Conservation (phyloP, 2,113 vertebrate genomes). For the Tetrao urogallus region DNA sequence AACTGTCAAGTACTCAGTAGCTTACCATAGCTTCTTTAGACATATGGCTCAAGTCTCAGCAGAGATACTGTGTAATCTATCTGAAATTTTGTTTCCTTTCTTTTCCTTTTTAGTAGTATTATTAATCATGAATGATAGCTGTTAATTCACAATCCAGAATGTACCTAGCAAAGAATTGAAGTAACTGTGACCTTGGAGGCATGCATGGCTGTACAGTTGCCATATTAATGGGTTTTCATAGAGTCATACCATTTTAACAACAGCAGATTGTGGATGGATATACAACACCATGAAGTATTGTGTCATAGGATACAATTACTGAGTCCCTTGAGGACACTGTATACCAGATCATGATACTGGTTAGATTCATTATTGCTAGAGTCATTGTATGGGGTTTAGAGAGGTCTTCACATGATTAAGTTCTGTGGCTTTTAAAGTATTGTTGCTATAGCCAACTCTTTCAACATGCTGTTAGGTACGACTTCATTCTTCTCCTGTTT, state of each 20-base stretch:
- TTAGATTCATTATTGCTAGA: neutral
- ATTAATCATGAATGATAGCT: neutral
- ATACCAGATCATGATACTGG: neutral
- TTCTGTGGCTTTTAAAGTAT: constrained; percentile 43
- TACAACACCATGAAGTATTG: neutral
- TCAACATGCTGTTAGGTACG: neutral
- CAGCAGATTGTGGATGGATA: neutral
- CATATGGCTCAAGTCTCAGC: neutral
- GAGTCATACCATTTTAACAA: neutral
- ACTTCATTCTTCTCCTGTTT: constrained; percentile 45
- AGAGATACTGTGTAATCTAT: neutral
- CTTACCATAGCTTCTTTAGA: neutral
- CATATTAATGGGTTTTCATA: neutral
- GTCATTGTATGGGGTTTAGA: constrained; percentile 30
- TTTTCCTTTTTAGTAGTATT: neutral
- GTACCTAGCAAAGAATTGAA: constrained; percentile 10
- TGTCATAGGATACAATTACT: neutral
- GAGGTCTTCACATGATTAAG: constrained; percentile 46
- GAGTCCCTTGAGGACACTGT: constrained; percentile 1
- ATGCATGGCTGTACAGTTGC: neutral
- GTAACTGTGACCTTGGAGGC: neutral
- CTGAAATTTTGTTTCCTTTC: neutral
- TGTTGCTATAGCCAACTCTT: constrained; percentile 31
- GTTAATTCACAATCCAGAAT: neutral
- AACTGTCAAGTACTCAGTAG: neutral